phyloP scores from a whole-genome alignment of 2,113 vertebrate genomes.

The Xiphias gladius region DNA sequence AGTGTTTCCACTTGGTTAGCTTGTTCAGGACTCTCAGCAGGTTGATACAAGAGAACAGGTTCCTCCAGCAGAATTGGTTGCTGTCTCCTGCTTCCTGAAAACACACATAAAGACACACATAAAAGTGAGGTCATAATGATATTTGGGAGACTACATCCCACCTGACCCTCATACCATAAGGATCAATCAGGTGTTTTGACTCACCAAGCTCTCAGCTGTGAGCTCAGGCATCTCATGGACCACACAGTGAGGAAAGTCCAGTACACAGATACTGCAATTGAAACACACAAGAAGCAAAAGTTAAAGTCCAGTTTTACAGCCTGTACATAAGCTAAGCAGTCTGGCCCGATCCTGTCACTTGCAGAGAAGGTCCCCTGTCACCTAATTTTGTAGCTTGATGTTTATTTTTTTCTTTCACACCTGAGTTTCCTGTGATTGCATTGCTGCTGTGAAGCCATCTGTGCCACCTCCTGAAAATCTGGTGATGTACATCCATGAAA shows the following conservation, averaged over 20 bases:
- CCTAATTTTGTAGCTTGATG: background rate
- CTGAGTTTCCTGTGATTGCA: background rate
- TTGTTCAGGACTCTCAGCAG: slow-evolving; percentile 95
- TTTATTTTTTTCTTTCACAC: background rate
- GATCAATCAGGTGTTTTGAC: slow-evolving; percentile 45
- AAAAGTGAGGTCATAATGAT: background rate
- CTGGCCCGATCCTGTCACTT: background rate
- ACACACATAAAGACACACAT: slow-evolving; percentile 34
- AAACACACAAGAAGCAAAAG: slow-evolving; percentile 3
- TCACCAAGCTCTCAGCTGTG: slow-evolving; percentile 96
- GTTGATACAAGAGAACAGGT: slow-evolving; percentile 97
- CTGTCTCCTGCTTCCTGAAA: slow-evolving; percentile 93
- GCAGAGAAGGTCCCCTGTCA: background rate
- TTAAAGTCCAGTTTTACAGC: background rate
- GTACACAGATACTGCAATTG: slow-evolving; percentile 88
- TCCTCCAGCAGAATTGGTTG: slow-evolving; percentile 98
- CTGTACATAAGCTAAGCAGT: background rate
- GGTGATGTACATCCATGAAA: background rate
- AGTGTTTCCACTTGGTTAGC: slow-evolving; percentile 99
- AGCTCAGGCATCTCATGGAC: slow-evolving; percentile 95
- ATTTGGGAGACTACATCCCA: no score
- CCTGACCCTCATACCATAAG: background rate
- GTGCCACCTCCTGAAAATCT: background rate
- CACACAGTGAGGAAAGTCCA: slow-evolving; percentile 93
- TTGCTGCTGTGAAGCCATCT: slow-evolving; percentile 32